These are phyloP conservation scores for Crypturellus undulatus DNA, from an alignment of 2,113 vertebrate species.

Conservation along the genomic window DNA sequence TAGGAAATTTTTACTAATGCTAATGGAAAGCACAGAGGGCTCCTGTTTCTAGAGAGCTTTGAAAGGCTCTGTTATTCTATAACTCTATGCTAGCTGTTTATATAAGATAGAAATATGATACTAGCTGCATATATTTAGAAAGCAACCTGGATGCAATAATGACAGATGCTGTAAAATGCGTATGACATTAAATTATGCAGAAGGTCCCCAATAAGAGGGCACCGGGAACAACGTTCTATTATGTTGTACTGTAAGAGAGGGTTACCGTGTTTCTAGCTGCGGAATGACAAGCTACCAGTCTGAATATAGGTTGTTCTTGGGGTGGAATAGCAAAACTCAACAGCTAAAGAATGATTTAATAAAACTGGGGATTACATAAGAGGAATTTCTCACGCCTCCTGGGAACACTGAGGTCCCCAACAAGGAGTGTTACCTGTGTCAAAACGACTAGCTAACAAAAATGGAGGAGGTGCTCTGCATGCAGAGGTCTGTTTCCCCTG, in stretches of 20 bases:
- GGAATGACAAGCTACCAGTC: neutral
- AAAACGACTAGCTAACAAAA: neutral
- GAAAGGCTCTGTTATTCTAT: neutral
- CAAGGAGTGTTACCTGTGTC: neutral
- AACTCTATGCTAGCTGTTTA: neutral
- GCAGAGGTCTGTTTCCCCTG: neutral
- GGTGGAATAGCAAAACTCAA: neutral
- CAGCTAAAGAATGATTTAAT: neutral
- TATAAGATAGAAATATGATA: neutral
- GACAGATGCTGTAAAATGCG: neutral
- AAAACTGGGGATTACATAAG: neutral
- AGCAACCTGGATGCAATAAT: neutral
- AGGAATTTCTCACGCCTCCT: neutral
- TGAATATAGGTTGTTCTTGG: neutral
- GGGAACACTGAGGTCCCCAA: neutral
- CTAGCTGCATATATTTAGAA: neutral
- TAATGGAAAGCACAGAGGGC: accelerated
- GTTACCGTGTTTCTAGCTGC: neutral
- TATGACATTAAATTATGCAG: neutral
- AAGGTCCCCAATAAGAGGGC: neutral
- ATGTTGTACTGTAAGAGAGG: neutral
- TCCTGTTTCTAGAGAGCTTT: neutral
- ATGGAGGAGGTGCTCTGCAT: neutral
- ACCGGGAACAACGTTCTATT: neutral
- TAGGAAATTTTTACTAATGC: neutral